These are phyloP conservation scores for Tachyglossus aculeatus DNA, from an alignment of 2,797 vertebrate species.

Conservation along the genomic window DNA sequence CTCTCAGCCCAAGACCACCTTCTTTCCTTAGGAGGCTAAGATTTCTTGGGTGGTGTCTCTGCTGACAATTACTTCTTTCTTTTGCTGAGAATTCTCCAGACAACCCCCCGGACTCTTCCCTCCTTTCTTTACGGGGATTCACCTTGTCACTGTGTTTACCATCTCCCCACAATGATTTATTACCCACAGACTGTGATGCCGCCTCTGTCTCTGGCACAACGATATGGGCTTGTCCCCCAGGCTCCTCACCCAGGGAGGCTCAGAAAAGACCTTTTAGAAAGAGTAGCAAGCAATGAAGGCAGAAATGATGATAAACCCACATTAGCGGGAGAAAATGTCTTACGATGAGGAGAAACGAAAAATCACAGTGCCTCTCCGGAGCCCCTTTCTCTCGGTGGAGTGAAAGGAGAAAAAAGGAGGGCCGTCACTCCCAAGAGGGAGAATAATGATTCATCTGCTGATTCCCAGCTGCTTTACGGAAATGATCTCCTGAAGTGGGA, in stretches of 20 bases:
- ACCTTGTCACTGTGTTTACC: conserved; percentile 41
- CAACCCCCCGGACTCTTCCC: conserved; percentile 33
- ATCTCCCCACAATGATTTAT: conserved; percentile 52
- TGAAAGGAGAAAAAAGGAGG: conserved; percentile 13
- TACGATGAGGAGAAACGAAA: conserved; percentile 9
- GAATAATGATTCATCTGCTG: conserved; percentile 41
- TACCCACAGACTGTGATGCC: conserved; percentile 26
- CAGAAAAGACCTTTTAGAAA: neutral
- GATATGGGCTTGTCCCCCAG: neutral
- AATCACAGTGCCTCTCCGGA: neutral
- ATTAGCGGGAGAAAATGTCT: conserved; percentile 17
- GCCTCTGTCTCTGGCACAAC: neutral
- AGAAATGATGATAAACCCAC: neutral
- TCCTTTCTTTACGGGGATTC: conserved; percentile 50
- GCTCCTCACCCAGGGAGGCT: conserved; percentile 17
- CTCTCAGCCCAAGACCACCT: neutral
- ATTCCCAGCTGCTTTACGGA: conserved; percentile 46
- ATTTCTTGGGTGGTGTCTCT: neutral
- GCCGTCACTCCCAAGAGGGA: neutral
- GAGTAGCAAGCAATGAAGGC: neutral
- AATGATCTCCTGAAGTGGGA: conserved; percentile 51
- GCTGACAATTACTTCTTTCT: neutral
- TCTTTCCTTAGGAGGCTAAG: neutral
- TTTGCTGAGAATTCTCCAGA: conserved; percentile 50
- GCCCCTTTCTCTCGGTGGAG: neutral